Conservation (phyloP, 2,797 vertebrate genomes). For the Iguana delicatissima region DNA sequence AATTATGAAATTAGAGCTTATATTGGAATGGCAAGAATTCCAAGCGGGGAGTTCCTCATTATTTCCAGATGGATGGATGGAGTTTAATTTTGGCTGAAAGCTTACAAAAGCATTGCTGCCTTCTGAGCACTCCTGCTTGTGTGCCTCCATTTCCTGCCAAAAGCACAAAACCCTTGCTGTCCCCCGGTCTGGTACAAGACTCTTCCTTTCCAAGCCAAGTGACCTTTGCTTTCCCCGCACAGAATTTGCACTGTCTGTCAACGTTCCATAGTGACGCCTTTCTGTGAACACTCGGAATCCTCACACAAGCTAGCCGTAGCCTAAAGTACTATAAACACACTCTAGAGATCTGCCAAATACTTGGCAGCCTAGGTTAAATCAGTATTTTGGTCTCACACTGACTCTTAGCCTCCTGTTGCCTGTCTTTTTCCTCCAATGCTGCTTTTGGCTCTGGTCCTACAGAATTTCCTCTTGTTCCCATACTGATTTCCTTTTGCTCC, state of each 20-base stretch:
- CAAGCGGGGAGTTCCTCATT: conserved; percentile 43
- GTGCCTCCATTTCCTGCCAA: background rate
- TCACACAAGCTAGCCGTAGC: background rate
- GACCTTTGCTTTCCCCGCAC: background rate
- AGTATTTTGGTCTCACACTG: background rate
- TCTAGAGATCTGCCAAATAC: background rate
- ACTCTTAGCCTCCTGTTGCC: background rate
- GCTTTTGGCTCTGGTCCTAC: background rate
- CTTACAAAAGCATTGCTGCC: conserved; percentile 35
- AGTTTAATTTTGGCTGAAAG: conserved; percentile 45
- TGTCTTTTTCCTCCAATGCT: too few species aligned
- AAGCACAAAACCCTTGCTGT: background rate
- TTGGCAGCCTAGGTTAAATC: background rate
- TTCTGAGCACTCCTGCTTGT: background rate
- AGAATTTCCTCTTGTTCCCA: background rate
- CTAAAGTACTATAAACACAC: background rate
- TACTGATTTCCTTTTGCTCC: background rate
- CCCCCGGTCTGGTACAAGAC: background rate
- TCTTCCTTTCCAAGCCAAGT: background rate
- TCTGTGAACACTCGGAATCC: background rate
- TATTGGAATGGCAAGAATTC: conserved; percentile 35
- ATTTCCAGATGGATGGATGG: conserved; percentile 51
- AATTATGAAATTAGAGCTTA: conserved; percentile 48
- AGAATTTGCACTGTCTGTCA: background rate
- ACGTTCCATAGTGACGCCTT: background rate